Evolutionary conservation across 2,888 invertebrate genomes (phyloP).

Genomic region (Polietes domitor): DNA sequence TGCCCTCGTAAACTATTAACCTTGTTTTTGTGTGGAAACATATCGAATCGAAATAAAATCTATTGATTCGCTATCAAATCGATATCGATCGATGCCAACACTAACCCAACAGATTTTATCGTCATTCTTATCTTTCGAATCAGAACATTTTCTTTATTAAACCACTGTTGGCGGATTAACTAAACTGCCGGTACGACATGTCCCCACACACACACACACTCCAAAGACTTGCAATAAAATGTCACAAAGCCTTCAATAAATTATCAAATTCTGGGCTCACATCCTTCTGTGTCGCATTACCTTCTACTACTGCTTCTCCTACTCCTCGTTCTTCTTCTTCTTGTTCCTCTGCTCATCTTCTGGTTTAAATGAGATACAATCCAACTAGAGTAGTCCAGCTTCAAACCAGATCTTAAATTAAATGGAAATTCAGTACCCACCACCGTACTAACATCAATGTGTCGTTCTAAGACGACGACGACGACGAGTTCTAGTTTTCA

Average conservation of each 20-base stretch:
- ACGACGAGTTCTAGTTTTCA: constrained; percentile 30
- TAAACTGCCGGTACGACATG: constrained; percentile 13
- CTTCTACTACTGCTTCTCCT: too few species aligned
- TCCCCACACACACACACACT: constrained; percentile 27
- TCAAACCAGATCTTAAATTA: background rate
- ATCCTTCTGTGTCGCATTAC: constrained; percentile 63
- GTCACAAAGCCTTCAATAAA: constrained; percentile 65
- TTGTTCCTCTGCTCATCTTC: constrained; percentile 40
- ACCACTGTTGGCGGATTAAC: constrained; percentile 50
- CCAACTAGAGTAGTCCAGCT: background rate
- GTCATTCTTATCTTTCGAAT: too few species aligned
- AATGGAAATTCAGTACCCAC: background rate
- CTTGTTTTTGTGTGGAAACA: too few species aligned
- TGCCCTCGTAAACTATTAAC: too few species aligned
- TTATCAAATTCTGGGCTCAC: constrained; percentile 66
- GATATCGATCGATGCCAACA: too few species aligned
- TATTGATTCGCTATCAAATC: too few species aligned
- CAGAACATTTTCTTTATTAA: background rate
- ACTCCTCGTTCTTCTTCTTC: constrained; percentile 37
- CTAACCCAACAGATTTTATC: too few species aligned
- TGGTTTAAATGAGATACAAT: constrained; percentile 36
- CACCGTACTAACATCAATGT: background rate
- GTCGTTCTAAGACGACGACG: constrained; percentile 16
- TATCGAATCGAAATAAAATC: too few species aligned
- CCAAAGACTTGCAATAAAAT: constrained; percentile 62